Conservation (phyloP, 1,140 invertebrate genomes). For the Octopus sinensis region DNA sequence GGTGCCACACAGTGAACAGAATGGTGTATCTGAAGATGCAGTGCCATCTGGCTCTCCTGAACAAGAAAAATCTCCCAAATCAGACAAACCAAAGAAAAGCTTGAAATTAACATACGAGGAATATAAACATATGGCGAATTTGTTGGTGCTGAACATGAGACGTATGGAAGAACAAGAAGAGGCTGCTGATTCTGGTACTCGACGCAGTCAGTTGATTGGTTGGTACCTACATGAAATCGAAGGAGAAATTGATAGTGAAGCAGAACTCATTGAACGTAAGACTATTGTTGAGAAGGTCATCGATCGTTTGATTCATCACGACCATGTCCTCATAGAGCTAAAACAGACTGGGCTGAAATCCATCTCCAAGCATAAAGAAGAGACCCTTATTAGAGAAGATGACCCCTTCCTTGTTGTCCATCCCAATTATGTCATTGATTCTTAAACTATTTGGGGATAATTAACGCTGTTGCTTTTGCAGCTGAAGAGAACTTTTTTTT, state of each 20-base stretch:
- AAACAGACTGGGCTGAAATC: conserved; percentile 66
- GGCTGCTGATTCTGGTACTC: conserved; percentile 66
- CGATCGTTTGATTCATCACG: conserved; percentile 86
- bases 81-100: conserved; percentile 69
- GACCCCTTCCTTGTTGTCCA: conserved; percentile 90
- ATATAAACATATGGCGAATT: conserved; percentile 88
- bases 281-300: conserved; percentile 92
- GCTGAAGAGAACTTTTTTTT: neutral
- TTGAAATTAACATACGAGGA: conserved; percentile 90
- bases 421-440: conserved; percentile 88
- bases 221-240: conserved; percentile 93
- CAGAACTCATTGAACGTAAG: conserved; percentile 86
- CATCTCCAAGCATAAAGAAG: conserved; percentile 37
- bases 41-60: neutral
- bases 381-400: conserved; percentile 64
- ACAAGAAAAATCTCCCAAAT: conserved; percentile 24
- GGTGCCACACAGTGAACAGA: conserved; percentile 14
- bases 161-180: conserved; percentile 70
- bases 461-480: neutral
- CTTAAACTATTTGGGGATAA: conserved; percentile 10
- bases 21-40: conserved; percentile 22
- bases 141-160: conserved; percentile 86
- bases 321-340: conserved; percentile 89
- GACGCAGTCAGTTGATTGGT: conserved; percentile 79
- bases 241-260: conserved; percentile 84